These are phyloP conservation scores for Ancistrus triradiatus DNA, from an alignment of 2,113 vertebrate genomes.

Conservation along the genomic window DNA sequence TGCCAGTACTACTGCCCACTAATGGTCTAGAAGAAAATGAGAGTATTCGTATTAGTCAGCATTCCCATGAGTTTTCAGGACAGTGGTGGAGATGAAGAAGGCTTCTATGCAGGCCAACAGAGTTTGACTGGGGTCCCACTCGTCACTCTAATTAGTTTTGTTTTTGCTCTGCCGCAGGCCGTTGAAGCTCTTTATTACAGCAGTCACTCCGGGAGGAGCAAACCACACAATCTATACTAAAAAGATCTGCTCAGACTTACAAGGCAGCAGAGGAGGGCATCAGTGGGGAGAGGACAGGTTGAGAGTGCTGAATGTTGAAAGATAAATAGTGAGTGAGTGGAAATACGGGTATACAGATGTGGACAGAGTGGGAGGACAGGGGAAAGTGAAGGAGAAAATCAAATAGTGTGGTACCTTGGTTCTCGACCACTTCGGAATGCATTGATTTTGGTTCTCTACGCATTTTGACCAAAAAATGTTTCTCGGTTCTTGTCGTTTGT, in stretches of 20 bases:
- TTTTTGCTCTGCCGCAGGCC: constrained; percentile 30
- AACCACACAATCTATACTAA: constrained; percentile 34
- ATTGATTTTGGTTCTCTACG: too few relatives aligned
- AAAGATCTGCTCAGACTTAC: constrained; percentile 29
- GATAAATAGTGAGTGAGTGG: constrained; percentile 4
- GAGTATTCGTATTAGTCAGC: constrained; percentile 41
- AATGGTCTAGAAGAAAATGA: constrained; percentile 40
- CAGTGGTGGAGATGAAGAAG: constrained; percentile 22
- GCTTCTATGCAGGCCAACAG: constrained; percentile 27
- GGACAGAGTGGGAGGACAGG: constrained; percentile 1
- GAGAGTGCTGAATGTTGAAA: background rate
- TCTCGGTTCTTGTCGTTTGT: too few relatives aligned
- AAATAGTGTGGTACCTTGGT: too few relatives aligned
- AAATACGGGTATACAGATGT: background rate
- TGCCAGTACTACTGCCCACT: constrained; percentile 13
- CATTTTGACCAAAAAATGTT: too few relatives aligned
- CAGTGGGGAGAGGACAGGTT: background rate
- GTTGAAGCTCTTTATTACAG: constrained; percentile 35
- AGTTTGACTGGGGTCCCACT: constrained; percentile 12
- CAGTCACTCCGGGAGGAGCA: constrained; percentile 21
- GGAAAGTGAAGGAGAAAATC: too few relatives aligned
- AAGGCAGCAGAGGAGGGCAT: background rate
- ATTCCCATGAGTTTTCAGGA: constrained; percentile 30
- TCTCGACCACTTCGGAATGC: too few relatives aligned
- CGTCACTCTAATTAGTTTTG: constrained; percentile 44